Evolutionary conservation across 2,113 vertebrate genomes (phyloP), one percentile per base, ranked within the genome.

Genomic region (Gallinago undulata): DNA sequence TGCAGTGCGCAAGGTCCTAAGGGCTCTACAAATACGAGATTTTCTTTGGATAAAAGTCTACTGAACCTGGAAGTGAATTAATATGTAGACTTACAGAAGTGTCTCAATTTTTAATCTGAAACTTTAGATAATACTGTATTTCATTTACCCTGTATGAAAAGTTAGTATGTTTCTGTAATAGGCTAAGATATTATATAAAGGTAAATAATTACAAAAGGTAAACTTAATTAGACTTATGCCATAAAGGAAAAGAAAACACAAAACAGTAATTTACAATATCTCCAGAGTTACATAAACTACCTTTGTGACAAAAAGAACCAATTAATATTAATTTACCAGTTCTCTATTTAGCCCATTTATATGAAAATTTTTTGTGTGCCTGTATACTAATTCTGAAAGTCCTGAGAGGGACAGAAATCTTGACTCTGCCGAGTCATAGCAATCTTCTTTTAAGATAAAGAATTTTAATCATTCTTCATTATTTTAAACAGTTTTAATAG

Each of bases 131-230:
- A 68, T 27, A 56, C 5, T 88, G 5, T 51, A 47, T 84, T 53
- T 72, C 63, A 69, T 10, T 50, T 56, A 23, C 79, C 94, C 93
- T 50, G 48, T 67, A 50, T 22, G 24, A 64, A 56, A 88, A 25
- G 2, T 73, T 87, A 66, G 68, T 25, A 45, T 85, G 31, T 67
- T 93, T 92, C 66, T 92, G 27, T 76, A 60, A 48, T 62, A 83
- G 76, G 37, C 17, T 92, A 96, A 64, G 14, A 56, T 78, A 35
- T 56, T 87, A 43, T 24, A 62, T 81, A 89, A 86, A 92, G 86
- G 16, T 73, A 93, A 87, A 79, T 73, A 88, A 80, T 80, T 92
- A 55, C 41, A 80, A 94, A 91, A 93, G 93, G 51, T 84, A 87
- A 69, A n/a, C 39, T 59, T 94, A 89, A 83, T 96, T 90, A 93